Conservation (phyloP, 2,888 invertebrate species). For the Stegophylla sp. region DNA sequence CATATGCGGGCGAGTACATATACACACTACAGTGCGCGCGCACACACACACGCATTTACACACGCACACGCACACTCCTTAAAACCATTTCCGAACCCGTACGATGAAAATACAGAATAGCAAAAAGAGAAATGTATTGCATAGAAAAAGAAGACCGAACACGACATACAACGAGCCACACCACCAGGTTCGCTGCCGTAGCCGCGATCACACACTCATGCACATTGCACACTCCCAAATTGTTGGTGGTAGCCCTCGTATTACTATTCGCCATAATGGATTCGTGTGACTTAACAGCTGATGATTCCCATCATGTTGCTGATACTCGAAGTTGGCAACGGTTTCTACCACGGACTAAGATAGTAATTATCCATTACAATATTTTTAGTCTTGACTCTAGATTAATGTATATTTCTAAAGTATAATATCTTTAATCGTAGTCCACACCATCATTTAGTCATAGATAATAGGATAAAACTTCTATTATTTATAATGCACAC, state of each 20-base stretch:
- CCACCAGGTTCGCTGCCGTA: slow-evolving; percentile 30
- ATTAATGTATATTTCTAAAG: too few species aligned
- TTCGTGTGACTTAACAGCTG: slow-evolving; percentile 44
- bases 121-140: neutral
- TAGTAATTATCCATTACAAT: too few species aligned
- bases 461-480: too few species aligned
- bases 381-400: too few species aligned
- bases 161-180: slow-evolving; percentile 15
- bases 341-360: too few species aligned
- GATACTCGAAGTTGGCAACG: slow-evolving; percentile 39
- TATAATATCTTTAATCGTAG: too few species aligned
- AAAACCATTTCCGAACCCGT: slow-evolving; percentile 57
- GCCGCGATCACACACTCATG: neutral
- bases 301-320: slow-evolving; percentile 10
- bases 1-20: neutral
- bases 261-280: slow-evolving; percentile 58
- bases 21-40: neutral
- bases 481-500: too few species aligned
- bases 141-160: slow-evolving; percentile 41
- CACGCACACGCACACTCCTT: slow-evolving; percentile 12
- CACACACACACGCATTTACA: neutral
- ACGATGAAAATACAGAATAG: slow-evolving; percentile 12
- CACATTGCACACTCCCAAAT: neutral
- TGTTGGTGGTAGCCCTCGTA: slow-evolving; percentile 1
- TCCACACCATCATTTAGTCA: too few species aligned